Percentiles rank a stretch among this genome's conserved stretches.
phyloP scores from a whole-genome alignment of 2,113 vertebrate genomes.

The Gymnorhina tibicen region DNA sequence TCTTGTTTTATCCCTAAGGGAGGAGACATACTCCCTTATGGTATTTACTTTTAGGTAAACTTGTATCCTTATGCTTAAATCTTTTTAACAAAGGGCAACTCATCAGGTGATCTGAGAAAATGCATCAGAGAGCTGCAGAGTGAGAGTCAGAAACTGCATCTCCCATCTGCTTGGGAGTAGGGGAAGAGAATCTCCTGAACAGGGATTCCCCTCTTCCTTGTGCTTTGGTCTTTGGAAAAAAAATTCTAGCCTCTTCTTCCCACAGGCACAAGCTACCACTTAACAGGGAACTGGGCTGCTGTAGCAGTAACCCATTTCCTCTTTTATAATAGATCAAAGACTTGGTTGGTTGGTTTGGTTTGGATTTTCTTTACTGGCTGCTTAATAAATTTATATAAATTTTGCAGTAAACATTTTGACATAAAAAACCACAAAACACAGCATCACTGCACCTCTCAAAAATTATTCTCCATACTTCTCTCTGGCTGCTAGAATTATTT shows the following conservation, averaged over 20 bases:
- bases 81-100: neutral
- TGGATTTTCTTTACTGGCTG: neutral
- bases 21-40: neutral
- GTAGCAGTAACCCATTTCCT: neutral
- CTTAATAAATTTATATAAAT: neutral
- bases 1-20: neutral
- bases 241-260: neutral
- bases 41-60: neutral
- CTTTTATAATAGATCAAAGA: neutral
- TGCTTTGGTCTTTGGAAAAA: neutral
- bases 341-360: neutral
- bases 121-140: neutral
- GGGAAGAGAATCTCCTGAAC: neutral
- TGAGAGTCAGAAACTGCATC: neutral
- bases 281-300: neutral
- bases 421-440: neutral
- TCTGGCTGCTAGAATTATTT: neutral
- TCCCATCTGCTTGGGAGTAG: neutral
- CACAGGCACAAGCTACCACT: neutral
- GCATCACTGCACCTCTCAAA: neutral
- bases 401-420: neutral
- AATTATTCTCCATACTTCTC: neutral
- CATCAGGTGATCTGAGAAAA: neutral
- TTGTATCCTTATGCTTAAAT: neutral
- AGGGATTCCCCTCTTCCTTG: neutral